A percentile compares a stretch with the other conserved stretches of the same genome.
Conservation (phyloP, 2,797 vertebrate species). For the Pelochelys cantorii region DNA sequence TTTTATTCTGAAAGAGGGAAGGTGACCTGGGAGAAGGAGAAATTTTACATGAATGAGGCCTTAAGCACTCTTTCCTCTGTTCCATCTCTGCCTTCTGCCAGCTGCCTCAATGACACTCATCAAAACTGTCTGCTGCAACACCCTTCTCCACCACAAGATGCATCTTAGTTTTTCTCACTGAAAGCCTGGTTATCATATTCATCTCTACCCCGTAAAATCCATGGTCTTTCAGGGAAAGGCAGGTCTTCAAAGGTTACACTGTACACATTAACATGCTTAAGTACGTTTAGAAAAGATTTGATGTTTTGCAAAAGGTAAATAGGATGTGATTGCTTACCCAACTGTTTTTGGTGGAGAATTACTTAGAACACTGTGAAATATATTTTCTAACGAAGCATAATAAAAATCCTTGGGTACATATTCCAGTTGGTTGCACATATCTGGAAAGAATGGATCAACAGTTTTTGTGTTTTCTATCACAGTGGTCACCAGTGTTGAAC, state of each 20-base stretch:
- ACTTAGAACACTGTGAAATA: background rate
- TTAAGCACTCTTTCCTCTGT: background rate
- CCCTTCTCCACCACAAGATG: background rate
- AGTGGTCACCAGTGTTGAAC: background rate
- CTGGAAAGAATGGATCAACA: background rate
- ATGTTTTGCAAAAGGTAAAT: conserved; percentile 59
- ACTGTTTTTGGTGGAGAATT: conserved; percentile 32
- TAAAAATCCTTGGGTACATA: background rate
- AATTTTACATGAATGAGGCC: background rate
- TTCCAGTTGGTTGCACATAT: background rate
- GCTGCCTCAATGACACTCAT: background rate
- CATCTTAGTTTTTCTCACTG: background rate
- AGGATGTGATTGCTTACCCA: conserved; percentile 7
- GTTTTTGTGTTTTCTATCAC: background rate
- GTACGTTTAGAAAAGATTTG: conserved; percentile 14
- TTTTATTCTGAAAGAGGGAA: background rate
- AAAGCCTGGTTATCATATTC: background rate
- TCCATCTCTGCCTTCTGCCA: accelerated
- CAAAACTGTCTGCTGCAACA: background rate
- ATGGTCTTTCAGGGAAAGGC: conserved; percentile 1
- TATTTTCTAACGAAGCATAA: conserved; percentile 17
- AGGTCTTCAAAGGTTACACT: conserved; percentile 29
- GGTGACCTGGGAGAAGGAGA: background rate
- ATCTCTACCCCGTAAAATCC: background rate
- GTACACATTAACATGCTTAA: background rate